Evolutionary conservation across 2,888 invertebrate genomes (phyloP), one percentile per base, ranked within the genome.

Genomic region (Oscheius sp.): DNA sequence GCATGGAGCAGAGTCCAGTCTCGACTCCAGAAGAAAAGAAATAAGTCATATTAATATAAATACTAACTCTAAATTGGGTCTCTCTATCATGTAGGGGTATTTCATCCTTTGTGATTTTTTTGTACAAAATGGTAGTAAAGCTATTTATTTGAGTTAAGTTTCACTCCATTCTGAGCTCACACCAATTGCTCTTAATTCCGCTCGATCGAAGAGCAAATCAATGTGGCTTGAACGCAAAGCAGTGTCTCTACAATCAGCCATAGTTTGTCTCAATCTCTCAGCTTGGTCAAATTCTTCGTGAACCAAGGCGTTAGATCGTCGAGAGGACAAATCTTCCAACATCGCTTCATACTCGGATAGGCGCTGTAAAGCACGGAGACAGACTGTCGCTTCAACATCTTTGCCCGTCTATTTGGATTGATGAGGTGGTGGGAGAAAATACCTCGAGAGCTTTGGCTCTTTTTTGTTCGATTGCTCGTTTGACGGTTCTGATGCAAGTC

Each of bases 211-310:
- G 10, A 83, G 69, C 1, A 83, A 57, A 63, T 83, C 83, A 33
- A 82, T 69, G 50, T 83, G 83, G 12, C 79, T 72, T 1, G 76
- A 73, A 2, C 83, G 74, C 55, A 83, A 76, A n/a, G 76, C 82
- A 0, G 82, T 83, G 46, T 83, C 82, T 17, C 83, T 69, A 33
- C 81, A 81, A 61, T 83, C 83, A 5, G 71, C 73, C 78, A 81
- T 76, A 3, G 81, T 74, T 17, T 80, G 67, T 27, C 72, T 70
- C 25, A 78, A 72, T 52, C 79, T 72, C 67, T 82, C 78, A 0
- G 82, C 83, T 80, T 80, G 64, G 29, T 37, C 58, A 20, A 69
- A 20, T 53, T 78, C 78, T 0, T 73, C 74, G 15, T 46, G 55
- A 31, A 71, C 69, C 17, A 81, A 61, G 3, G 82, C 82, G 3